Evolutionary conservation across 2,888 invertebrate genomes (phyloP).

Genomic region (Drosophila lutescens): DNA sequence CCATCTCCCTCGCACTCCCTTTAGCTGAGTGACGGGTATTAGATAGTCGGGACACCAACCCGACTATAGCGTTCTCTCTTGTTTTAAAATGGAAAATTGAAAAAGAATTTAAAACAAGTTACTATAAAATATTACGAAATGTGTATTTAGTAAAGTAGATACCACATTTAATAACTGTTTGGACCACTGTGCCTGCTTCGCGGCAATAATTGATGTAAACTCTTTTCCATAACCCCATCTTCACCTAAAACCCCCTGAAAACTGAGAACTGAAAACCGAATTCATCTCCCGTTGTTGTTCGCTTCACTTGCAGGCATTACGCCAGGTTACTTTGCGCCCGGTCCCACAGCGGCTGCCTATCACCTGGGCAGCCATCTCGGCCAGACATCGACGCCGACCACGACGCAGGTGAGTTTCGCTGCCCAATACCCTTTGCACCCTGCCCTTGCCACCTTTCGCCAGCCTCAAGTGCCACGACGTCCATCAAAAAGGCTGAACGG

Average conservation of each 20-base stretch:
- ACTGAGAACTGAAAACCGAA: slow-evolving; percentile 5
- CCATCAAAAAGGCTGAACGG: slow-evolving; percentile 65
- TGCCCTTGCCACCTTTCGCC: neutral
- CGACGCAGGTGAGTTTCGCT: slow-evolving; percentile 83
- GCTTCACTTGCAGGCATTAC: slow-evolving; percentile 83
- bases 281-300: slow-evolving; percentile 38
- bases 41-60: no score
- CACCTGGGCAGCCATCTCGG: slow-evolving; percentile 85
- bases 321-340: slow-evolving; percentile 84
- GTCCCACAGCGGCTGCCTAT: slow-evolving; percentile 84
- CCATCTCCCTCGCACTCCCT: no score
- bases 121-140: no score
- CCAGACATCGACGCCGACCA: slow-evolving; percentile 82
- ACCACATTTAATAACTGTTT: neutral
- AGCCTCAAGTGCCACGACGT: slow-evolving; percentile 57
- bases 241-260: slow-evolving; percentile 1
- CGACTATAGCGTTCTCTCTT: no score
- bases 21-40: no score
- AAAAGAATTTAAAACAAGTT: no score
- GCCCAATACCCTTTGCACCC: slow-evolving; percentile 7
- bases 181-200: neutral
- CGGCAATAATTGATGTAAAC: slow-evolving; percentile 24
- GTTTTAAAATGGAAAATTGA: neutral
- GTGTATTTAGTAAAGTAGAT: neutral
- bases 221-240: slow-evolving; percentile 10